Conservation (phyloP, 2,888 invertebrate genomes). For the Ophonus ardosiacus region DNA sequence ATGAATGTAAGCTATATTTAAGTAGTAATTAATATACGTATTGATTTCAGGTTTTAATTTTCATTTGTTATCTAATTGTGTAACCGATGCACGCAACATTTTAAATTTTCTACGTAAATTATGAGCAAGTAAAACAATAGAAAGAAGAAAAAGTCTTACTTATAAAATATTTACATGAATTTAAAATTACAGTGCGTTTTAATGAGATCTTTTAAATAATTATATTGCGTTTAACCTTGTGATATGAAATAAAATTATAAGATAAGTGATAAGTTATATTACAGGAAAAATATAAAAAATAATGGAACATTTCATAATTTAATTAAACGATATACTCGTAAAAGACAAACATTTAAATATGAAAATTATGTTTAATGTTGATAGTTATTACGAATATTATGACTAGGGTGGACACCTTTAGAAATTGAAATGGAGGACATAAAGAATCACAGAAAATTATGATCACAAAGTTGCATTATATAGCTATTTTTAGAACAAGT, state of each 20-base stretch:
- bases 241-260: neutral
- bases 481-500: too few relatives aligned
- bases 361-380: too few relatives aligned
- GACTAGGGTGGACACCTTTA: too few relatives aligned
- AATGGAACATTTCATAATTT: neutral
- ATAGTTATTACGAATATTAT: too few relatives aligned
- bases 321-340: neutral
- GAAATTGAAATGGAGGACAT: too few relatives aligned
- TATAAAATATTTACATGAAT: constrained; percentile 3
- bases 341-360: neutral
- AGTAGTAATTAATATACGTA: neutral
- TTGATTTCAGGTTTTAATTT: neutral
- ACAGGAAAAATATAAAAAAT: neutral
- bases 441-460: too few relatives aligned
- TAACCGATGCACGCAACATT: constrained; percentile 12
- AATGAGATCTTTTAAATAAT: neutral
- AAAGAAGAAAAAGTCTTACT: neutral
- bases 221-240: neutral
- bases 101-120: neutral
- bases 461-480: too few relatives aligned
- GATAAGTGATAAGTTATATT: neutral
- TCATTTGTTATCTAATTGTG: constrained; percentile 8
- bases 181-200: neutral
- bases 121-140: neutral
- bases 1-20: constrained; percentile 22